These are phyloP conservation scores for Ophiothrix spiculata DNA, from an alignment of 35 echinoderm and acorn worm species.

Conservation along the genomic window DNA sequence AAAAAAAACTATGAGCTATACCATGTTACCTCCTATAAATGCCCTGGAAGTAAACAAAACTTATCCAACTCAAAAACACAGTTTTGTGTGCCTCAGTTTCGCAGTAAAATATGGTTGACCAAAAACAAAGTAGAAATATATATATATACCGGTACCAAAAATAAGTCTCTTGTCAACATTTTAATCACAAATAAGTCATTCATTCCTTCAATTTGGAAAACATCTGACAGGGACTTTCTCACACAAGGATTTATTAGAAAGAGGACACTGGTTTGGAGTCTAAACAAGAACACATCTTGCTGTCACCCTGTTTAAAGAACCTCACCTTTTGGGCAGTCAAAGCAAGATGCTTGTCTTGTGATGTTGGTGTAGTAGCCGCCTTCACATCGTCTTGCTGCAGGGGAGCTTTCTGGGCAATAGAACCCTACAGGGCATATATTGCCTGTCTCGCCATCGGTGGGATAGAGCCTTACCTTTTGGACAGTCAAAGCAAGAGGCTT, in stretches of 20 bases:
- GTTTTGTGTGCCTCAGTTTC: too few relatives aligned
- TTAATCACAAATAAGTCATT: neutral
- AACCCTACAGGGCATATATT: slow-evolving; percentile 84
- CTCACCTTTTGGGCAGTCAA: slow-evolving; percentile 87
- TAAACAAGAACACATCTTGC: neutral
- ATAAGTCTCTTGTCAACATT: neutral
- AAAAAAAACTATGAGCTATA: too few relatives aligned
- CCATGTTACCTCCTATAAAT: too few relatives aligned
- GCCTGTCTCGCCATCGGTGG: slow-evolving; percentile 68
- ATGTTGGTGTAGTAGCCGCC: slow-evolving; percentile 94
- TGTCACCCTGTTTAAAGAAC: neutral
- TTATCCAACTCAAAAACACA: too few relatives aligned
- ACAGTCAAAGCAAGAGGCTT: slow-evolving; percentile 83
- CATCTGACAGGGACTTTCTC: too few relatives aligned
- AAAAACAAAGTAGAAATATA: too few relatives aligned
- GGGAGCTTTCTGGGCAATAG: slow-evolving; percentile 91
- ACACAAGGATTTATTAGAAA: too few relatives aligned
- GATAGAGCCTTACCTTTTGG: slow-evolving; percentile 76
- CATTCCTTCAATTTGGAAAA: too few relatives aligned
- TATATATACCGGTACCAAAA: too few relatives aligned
- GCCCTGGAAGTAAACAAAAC: too few relatives aligned
- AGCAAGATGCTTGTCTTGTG: slow-evolving; percentile 77
- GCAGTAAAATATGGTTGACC: too few relatives aligned
- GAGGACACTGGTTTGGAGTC: neutral
- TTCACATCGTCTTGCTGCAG: slow-evolving; percentile 72